phyloP scores from a whole-genome alignment of 1,140 invertebrate genomes.

The Coelopa frigida region DNA sequence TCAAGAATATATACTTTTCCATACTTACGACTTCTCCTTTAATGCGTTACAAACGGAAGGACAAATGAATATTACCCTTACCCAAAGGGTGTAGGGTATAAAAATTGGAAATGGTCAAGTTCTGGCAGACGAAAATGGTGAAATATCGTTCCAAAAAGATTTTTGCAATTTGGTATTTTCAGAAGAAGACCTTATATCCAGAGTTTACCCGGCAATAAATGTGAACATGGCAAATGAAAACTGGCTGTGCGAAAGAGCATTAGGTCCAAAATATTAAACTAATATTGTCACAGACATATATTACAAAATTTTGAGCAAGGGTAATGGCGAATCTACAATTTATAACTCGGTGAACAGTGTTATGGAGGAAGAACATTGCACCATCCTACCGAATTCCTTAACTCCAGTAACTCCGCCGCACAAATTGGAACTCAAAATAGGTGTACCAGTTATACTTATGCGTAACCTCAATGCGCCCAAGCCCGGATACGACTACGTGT shows the following conservation, averaged over 20 bases:
- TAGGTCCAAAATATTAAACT: background rate
- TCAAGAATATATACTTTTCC: no score
- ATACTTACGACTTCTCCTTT: no score
- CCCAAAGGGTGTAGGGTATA: no score
- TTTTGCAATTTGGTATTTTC: background rate
- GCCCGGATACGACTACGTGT: conserved; percentile 33
- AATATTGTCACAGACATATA: background rate
- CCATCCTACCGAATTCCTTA: conserved; percentile 1
- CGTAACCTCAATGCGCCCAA: conserved; percentile 36
- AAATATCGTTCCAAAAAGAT: background rate
- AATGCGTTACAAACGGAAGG: no score
- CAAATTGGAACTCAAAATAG: conserved; percentile 20
- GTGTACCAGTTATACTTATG: conserved; percentile 43
- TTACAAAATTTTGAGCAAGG: background rate
- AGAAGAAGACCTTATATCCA: background rate
- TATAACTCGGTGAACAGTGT: background rate
- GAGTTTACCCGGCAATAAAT: background rate
- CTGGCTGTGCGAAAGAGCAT: conserved; percentile 5
- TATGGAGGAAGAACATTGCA: background rate
- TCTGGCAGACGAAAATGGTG: background rate
- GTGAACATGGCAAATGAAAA: background rate
- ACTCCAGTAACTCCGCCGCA: conserved; percentile 27
- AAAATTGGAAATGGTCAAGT: conserved; percentile 5
- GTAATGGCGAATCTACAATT: background rate
- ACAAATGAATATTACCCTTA: no score